phyloP scores from a whole-genome alignment of 2,888 invertebrate genomes.

The Elegia similella region DNA sequence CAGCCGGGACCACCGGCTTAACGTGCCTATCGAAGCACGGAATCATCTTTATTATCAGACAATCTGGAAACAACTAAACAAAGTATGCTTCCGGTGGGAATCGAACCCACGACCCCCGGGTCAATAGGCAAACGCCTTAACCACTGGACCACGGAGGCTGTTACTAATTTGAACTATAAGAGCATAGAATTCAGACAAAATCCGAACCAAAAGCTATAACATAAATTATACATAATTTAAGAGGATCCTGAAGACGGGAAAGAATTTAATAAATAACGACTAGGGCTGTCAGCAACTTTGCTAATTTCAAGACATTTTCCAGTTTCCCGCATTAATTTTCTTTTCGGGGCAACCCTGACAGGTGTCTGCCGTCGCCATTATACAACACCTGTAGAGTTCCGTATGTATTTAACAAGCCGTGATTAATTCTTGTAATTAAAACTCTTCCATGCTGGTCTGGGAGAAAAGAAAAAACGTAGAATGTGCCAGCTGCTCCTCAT shows the following conservation, averaged over 20 bases:
- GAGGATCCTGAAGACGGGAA: slow-evolving; percentile 13
- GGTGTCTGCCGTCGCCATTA: slow-evolving; percentile 13
- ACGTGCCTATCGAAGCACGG: no score
- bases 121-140: no score
- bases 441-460: background rate
- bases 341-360: slow-evolving; percentile 26
- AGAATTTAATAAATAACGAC: slow-evolving; percentile 44
- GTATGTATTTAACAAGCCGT: background rate
- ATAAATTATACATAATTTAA: background rate
- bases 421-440: background rate
- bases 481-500: no score
- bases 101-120: no score
- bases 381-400: slow-evolving; percentile 17
- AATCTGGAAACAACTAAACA: no score
- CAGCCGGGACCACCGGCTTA: no score
- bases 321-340: slow-evolving; percentile 39
- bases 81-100: no score
- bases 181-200: background rate
- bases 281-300: slow-evolving; percentile 35
- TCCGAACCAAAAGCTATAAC: background rate
- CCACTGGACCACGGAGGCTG: no score
- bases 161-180: no score
- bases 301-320: slow-evolving; percentile 39
- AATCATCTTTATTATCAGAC: no score
- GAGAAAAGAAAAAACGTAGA: no score